Evolutionary conservation across 2,888 invertebrate species (phyloP), one percentile per base, ranked within the genome.

Genomic region (Villa cingulata): DNA sequence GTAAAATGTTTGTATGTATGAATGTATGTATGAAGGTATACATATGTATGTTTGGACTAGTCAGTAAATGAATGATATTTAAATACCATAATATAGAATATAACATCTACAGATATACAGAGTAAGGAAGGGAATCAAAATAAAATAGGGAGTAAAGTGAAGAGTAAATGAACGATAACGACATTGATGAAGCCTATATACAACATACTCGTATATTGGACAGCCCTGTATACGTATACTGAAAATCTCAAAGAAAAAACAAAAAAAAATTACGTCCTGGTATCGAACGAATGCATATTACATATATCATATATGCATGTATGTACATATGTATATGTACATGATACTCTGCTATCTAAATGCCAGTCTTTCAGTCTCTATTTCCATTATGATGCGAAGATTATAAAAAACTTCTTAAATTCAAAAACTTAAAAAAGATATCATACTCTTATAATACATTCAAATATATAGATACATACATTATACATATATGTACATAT

Each of bases 341-440:
- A 23, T 23, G n/a, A 23, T 23, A 23, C 7, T 4, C 23, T 43
- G 50, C 65, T 66, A 67, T 67, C 67, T 66, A 62, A 65, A 63
- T 64, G 64, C 66, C 69, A 69, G 69, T 64, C 68, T 68, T 63
- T 63, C 63, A 64, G 69, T 67, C 69, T 69, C 69, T 67, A 67
- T 67, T 68, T 69, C 69, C 69, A 69, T 69, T 69, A 69, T 67
- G 68, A 68, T 68, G 63, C 62, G 58, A 57, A 60, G 65, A 67
- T 65, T n/a, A 65, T 58, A 55, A 49, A n/a, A 53, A 53, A 49
- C 43, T 53, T 51, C 52, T 54, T 53, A 51, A 51, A 51, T 48
- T 47, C 53, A 56, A 58, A 38, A 39, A 18, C 38, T 47, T 38
- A 47, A 47, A 47, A 47, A 47, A 42, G 43, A 42, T 42, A 42